Conservation (phyloP, 1,140 invertebrate genomes). For the Palaemon carinicauda region DNA sequence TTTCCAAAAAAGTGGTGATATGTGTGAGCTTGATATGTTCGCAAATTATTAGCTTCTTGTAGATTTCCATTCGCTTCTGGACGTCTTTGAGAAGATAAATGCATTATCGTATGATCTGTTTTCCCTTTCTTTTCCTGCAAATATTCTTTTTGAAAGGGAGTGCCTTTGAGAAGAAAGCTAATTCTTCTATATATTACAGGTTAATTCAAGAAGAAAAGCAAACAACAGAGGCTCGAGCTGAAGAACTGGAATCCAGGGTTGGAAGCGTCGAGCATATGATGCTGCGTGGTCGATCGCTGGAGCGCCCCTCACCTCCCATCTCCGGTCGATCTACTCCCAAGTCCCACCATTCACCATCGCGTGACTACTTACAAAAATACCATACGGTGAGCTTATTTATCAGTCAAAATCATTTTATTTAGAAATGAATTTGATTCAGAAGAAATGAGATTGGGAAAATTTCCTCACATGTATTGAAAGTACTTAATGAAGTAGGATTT, state of each 20-base stretch:
- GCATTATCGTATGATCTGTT: neutral
- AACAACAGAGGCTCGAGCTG: constrained; percentile 93
- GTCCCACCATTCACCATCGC: constrained; percentile 75
- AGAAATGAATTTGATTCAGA: neutral
- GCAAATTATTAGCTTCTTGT: neutral
- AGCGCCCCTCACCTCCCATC: constrained; percentile 59
- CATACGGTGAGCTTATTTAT: constrained; percentile 74
- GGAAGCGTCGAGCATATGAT: constrained; percentile 95
- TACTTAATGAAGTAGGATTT: no score
- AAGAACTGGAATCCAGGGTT: constrained; percentile 96
- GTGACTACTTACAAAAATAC: constrained; percentile 84
- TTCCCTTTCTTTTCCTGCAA: neutral
- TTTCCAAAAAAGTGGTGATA: neutral
- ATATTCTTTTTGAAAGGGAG: neutral
- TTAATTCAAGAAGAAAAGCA: constrained; percentile 99
- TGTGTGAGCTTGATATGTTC: constrained; percentile 21
- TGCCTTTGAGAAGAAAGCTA: neutral
- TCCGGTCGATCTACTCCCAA: constrained; percentile 81
- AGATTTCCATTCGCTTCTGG: neutral
- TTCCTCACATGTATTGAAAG: no score
- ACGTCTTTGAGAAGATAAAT: neutral
- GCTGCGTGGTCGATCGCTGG: constrained; percentile 71
- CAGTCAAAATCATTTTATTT: neutral
- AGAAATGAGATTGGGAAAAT: no score
- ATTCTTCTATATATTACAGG: constrained; percentile 9